These are phyloP conservation scores for Andricus quercusramuli DNA, from an alignment of 2,888 invertebrate genomes.

Conservation along the genomic window DNA sequence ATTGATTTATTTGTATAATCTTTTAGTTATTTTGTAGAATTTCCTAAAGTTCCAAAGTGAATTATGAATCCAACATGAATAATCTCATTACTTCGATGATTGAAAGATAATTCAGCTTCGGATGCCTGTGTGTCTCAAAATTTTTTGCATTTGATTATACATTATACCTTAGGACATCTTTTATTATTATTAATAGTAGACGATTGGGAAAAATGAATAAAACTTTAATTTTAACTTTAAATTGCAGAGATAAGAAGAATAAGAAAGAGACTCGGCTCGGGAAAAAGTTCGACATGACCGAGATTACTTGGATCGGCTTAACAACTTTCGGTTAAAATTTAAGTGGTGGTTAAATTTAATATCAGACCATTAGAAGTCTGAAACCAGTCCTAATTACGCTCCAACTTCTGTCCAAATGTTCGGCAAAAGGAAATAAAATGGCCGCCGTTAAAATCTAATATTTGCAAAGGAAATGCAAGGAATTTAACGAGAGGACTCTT, in stretches of 20 bases:
- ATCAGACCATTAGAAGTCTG: constrained; percentile 31
- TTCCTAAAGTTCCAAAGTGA: too few species aligned
- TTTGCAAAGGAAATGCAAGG: constrained; percentile 51
- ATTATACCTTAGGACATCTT: too few species aligned
- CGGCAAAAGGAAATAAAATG: constrained; percentile 24
- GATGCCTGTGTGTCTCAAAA: too few species aligned
- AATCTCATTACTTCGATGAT: too few species aligned
- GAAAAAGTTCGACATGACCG: constrained; percentile 20
- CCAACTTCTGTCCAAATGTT: constrained; percentile 28
- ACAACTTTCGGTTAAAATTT: constrained; percentile 18
- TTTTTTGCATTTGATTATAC: too few species aligned
- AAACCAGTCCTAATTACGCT: constrained; percentile 25
- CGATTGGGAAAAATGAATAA: too few species aligned
- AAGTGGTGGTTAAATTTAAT: constrained; percentile 40
- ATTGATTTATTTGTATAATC: too few species aligned
- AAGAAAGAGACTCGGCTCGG: background rate
- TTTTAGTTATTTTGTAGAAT: too few species aligned
- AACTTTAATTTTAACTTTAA: too few species aligned
- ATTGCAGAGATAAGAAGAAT: background rate
- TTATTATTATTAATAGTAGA: too few species aligned
- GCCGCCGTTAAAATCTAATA: constrained; percentile 20
- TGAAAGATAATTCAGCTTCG: too few species aligned
- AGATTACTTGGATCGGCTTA: constrained; percentile 5
- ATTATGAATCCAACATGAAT: too few species aligned
- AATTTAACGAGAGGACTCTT: background rate